These are phyloP conservation scores for Plebejus anna DNA, from an alignment of 2,888 invertebrate genomes.

Conservation along the genomic window DNA sequence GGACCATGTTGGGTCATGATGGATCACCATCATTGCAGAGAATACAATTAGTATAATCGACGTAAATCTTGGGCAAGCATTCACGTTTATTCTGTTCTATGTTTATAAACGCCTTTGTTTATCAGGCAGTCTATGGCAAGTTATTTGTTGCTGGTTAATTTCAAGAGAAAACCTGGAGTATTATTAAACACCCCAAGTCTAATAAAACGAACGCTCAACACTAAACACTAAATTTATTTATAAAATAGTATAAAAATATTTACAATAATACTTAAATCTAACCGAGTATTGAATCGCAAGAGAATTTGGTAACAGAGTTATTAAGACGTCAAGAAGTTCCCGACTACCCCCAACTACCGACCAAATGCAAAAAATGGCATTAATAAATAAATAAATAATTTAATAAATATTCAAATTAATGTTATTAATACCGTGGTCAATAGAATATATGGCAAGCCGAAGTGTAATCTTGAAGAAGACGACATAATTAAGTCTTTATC, in stretches of 20 bases:
- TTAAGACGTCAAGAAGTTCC: conserved; percentile 36
- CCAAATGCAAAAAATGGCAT: conserved; percentile 75
- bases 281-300: conserved; percentile 72
- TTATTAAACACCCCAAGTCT: neutral
- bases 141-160: too few species aligned
- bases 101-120: too few species aligned
- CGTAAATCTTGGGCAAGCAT: neutral
- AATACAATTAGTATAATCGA: too few species aligned
- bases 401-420: conserved; percentile 53
- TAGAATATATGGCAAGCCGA: conserved; percentile 45
- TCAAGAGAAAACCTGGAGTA: too few species aligned
- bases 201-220: conserved; percentile 6
- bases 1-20: neutral
- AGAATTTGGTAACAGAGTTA: conserved; percentile 63
- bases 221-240: conserved; percentile 41
- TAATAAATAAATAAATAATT: conserved; percentile 71
- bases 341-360: conserved; percentile 43
- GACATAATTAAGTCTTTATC: conserved; percentile 39
- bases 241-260: conserved; percentile 61
- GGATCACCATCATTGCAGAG: neutral
- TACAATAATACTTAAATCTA: conserved; percentile 66
- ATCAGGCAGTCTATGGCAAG: too few species aligned
- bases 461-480: conserved; percentile 39
- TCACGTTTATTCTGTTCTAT: too few species aligned
- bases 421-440: conserved; percentile 50